These are phyloP conservation scores for Scolopax mira DNA, from an alignment of 2,113 vertebrate genomes.

Conservation along the genomic window DNA sequence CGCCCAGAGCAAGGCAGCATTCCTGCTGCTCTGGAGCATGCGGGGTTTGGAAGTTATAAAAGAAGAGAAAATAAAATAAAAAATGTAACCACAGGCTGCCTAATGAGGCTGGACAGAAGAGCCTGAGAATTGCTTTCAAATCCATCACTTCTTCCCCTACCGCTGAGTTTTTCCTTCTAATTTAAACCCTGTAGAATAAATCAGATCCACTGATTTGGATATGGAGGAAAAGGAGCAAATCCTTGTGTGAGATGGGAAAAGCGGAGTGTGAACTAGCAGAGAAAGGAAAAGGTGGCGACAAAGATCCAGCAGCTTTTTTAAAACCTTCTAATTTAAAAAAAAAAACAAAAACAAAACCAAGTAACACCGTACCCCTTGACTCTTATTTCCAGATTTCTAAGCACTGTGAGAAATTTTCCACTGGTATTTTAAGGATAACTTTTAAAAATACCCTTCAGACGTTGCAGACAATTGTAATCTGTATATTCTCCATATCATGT, in stretches of 20 bases:
- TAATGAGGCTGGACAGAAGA: not conserved
- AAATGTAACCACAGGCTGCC: not conserved
- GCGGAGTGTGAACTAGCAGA: not conserved
- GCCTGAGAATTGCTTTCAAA: not conserved
- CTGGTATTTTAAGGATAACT: not conserved
- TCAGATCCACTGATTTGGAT: not conserved
- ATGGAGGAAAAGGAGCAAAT: not conserved
- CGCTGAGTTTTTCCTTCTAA: slow-evolving; percentile 20
- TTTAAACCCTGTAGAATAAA: slow-evolving; percentile 25
- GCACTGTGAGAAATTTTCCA: not conserved
- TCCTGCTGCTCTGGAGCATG: not conserved
- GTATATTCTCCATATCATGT: not conserved
- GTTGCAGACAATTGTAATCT: not conserved
- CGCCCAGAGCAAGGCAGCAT: rapidly evolving
- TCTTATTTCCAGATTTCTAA: slow-evolving; percentile 1
- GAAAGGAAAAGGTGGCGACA: not conserved
- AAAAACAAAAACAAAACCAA: not conserved
- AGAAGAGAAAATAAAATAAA: not conserved
- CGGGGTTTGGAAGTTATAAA: rapidly evolving
- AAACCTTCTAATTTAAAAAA: not conserved
- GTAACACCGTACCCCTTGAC: not conserved
- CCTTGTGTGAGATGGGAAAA: not conserved
- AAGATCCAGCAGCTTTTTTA: not conserved
- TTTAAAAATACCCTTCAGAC: not conserved
- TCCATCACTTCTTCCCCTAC: not conserved